Evolutionary conservation across 2,113 vertebrate species (phyloP), one percentile per base, ranked within the genome.

Genomic region (Carassius auratus): DNA sequence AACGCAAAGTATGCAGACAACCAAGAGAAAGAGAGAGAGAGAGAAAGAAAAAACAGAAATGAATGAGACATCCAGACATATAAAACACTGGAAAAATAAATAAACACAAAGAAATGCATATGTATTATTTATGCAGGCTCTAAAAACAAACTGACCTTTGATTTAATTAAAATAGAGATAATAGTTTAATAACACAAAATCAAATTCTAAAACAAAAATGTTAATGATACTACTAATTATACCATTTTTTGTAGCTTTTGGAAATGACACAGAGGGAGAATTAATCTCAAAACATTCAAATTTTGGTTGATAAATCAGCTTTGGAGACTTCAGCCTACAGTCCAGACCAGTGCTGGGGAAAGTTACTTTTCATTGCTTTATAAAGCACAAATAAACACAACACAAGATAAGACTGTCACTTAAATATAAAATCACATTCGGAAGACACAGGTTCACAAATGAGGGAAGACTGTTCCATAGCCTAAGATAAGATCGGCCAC

Each of bases 1-100:
- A 93, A 94, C 82, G 92, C 80, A 94, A 94, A 94, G 88, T 90
- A 92, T 91, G 93, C 83, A 92, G 93, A 92, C 90, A 92, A 93
- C 90, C 89, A 91, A 84, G 91, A 2, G 75, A 83, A 85, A 91
- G 87, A 92, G 89, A 92, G 74, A 78, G 88, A 93, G 42, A 42
- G 1, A 42, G 38, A 42, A 8, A 42, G 8, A 45, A 9, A 45
- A 88, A 87, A 88, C 30, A 93, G 81, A 94, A 83, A 88, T 88
- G 61, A 92, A 92, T 30, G 59, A 86, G 68, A 61, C 14, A 88
- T 30, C 17, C 1, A 57, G 59, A 50, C 23, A 64, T 48, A 61
- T 26, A 81, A 75, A 90, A 90, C 23, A 89, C 61, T 87, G 76
- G 19, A 17, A 38, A 36, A 57, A 33, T 57, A 21, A 59, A 78